phyloP scores from a whole-genome alignment of 2,888 invertebrate genomes.

The Platynereis dumerilii region DNA sequence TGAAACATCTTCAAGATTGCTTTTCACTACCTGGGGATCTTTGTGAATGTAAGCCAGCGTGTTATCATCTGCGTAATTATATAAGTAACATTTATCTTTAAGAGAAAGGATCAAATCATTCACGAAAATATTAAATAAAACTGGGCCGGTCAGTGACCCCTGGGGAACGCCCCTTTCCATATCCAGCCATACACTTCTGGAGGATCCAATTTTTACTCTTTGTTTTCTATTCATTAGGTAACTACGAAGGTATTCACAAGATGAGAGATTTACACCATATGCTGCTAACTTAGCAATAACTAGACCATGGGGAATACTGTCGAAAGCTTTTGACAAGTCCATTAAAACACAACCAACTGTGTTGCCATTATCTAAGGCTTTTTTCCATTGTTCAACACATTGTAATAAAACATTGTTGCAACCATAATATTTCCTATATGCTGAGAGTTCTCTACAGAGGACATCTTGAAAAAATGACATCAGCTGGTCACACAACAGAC shows the following conservation, averaged over 20 bases:
- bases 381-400: not conserved
- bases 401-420: not conserved
- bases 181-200: not conserved
- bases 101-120: no score
- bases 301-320: conserved; percentile 1
- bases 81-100: no score
- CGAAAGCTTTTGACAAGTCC: conserved; percentile 3
- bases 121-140: no score
- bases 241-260: not conserved
- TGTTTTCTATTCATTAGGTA: not conserved
- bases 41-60: no score
- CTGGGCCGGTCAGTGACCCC: no score
- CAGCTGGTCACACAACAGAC: not conserved
- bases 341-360: not conserved
- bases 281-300: not conserved
- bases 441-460: not conserved
- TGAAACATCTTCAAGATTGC: no score
- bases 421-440: conserved; percentile 3
- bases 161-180: conserved; percentile 3
- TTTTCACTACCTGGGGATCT: no score
- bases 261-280: not conserved
- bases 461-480: not conserved
- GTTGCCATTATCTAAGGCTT: not conserved
- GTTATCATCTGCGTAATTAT: no score
- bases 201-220: not conserved